Evolutionary conservation across 2,113 vertebrate species (phyloP).

Genomic region (Pogona vitticeps): DNA sequence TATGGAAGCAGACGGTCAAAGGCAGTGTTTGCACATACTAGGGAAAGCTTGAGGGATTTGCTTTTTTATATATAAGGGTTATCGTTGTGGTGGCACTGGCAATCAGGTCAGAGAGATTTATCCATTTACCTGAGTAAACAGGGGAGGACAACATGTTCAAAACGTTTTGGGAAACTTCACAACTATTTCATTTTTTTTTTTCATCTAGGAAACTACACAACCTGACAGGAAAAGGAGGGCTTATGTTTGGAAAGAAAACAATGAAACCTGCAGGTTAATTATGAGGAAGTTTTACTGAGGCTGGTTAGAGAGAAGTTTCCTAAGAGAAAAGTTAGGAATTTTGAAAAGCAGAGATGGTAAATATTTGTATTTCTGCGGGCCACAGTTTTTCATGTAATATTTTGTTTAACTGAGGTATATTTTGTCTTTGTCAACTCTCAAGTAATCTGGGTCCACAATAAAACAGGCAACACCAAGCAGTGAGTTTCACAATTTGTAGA

Average conservation of each 20-base stretch:
- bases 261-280: neutral
- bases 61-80: neutral
- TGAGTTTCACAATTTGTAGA: no score
- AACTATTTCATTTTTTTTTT: neutral
- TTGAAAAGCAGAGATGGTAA: neutral
- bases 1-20: neutral
- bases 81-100: fast-evolving
- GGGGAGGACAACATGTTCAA: neutral
- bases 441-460: neutral
- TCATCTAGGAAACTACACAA: neutral
- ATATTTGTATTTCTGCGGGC: neutral
- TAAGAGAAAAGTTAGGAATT: neutral
- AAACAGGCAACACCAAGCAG: neutral
- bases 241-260: neutral
- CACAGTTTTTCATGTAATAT: neutral
- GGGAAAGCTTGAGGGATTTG: neutral
- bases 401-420: neutral
- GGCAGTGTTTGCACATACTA: neutral
- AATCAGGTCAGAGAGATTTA: fast-evolving
- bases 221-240: neutral
- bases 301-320: neutral
- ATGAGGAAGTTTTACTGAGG: no score
- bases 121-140: neutral
- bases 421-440: neutral
- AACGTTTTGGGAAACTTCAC: neutral